Evolutionary conservation across 2,113 vertebrate genomes (phyloP).

Genomic region (Eolophus roseicapilla): DNA sequence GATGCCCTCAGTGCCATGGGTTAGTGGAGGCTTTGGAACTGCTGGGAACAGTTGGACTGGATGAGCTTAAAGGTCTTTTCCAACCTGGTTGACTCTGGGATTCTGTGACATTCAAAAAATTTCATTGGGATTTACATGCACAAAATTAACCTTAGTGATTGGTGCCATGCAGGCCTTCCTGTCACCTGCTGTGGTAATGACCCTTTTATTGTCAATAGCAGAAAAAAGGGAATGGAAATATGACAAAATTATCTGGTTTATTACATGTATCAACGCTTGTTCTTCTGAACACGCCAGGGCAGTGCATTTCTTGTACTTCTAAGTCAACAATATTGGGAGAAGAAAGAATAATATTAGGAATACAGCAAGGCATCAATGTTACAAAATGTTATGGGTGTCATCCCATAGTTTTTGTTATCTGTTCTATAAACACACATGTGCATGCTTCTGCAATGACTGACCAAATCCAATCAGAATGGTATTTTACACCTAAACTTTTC

Average conservation of each 20-base stretch:
- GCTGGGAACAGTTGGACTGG: no score
- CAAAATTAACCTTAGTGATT: not conserved
- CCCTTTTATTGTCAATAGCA: not conserved
- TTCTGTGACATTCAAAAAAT: not conserved
- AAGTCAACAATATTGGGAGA: not conserved
- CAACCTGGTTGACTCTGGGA: no score
- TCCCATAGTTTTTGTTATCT: not conserved
- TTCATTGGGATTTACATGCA: not conserved
- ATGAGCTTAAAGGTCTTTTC: no score
- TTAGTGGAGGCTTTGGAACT: no score
- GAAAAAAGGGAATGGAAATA: not conserved
- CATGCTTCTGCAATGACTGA: not conserved
- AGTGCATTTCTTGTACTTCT: not conserved
- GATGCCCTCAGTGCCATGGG: no score
- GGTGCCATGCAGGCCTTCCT: not conserved
- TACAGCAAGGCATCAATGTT: not conserved
- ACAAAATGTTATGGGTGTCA: not conserved
- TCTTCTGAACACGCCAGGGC: not conserved
- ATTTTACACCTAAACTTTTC: not conserved
- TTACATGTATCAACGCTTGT: rapidly evolving
- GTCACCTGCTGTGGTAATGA: not conserved
- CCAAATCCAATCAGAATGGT: not conserved
- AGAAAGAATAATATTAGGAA: not conserved
- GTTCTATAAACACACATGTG: not conserved
- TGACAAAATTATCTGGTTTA: not conserved